phyloP scores from a whole-genome alignment of 2,113 vertebrate genomes.

The pig (Sus scrofa) region DNA sequence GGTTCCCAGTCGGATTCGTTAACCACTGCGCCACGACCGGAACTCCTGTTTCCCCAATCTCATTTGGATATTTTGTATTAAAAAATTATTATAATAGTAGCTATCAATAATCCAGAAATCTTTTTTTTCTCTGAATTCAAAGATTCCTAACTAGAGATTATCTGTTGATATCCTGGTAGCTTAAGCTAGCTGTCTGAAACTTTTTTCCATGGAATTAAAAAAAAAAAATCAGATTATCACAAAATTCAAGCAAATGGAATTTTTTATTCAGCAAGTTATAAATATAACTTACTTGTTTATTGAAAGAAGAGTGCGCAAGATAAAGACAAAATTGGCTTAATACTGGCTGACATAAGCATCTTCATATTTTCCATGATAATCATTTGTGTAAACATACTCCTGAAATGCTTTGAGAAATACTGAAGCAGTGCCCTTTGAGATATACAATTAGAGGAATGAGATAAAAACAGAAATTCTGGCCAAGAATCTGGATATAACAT shows the following conservation, averaged over 20 bases:
- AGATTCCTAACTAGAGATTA: conserved; percentile 2
- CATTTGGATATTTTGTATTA: neutral
- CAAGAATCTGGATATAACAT: neutral
- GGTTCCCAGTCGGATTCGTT: too few relatives aligned
- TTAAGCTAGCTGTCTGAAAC: neutral
- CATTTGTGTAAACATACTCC: neutral
- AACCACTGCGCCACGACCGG: too few relatives aligned
- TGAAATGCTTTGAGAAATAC: neutral
- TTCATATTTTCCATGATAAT: neutral
- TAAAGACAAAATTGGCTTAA: neutral
- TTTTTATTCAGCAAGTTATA: neutral
- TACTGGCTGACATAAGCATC: neutral
- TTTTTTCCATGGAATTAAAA: neutral
- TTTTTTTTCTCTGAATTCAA: conserved; percentile 12
- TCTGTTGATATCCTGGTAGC: neutral
- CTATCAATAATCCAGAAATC: neutral
- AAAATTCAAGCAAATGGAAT: neutral
- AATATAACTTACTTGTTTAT: neutral
- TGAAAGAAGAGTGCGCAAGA: neutral
- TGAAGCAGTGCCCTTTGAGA: neutral
- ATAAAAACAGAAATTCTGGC: neutral
- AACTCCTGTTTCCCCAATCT: neutral
- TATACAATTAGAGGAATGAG: neutral
- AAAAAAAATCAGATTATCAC: neutral
- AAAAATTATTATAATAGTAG: neutral